Evolutionary conservation across 2,888 invertebrate genomes (phyloP).

Genomic region (Drosophila parthenogenetica): DNA sequence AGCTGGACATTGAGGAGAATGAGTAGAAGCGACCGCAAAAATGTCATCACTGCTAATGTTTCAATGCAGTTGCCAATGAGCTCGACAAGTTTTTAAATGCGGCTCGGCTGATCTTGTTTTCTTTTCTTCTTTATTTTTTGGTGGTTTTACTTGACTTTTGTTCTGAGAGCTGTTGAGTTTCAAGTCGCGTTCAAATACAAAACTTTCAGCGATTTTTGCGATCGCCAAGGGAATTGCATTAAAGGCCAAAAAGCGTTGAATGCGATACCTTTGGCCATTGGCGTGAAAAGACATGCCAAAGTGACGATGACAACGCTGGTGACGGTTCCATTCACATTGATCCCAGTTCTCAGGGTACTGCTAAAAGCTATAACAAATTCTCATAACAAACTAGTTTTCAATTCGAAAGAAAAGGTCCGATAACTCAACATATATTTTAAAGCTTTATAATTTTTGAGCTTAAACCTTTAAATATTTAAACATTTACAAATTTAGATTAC

Average conservation of each 20-base stretch:
- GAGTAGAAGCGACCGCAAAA: conserved; percentile 74
- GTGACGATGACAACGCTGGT: conserved; percentile 51
- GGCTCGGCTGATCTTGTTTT: conserved; percentile 62
- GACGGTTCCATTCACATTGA: conserved; percentile 48
- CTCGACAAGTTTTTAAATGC: conserved; percentile 47
- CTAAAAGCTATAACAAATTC: no score
- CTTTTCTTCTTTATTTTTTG: conserved; percentile 7
- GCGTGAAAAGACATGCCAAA: conserved; percentile 76
- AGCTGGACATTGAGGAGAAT: conserved; percentile 2
- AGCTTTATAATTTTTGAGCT: no score
- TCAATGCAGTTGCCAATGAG: conserved; percentile 77
- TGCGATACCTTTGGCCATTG: conserved; percentile 79
- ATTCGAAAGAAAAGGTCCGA: neutral
- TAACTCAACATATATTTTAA: neutral
- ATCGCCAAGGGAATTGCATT: conserved; percentile 67
- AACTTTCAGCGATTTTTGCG: conserved; percentile 67
- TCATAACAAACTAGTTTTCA: no score
- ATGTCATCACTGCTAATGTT: conserved; percentile 84
- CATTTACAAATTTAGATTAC: no score
- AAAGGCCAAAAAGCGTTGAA: conserved; percentile 72
- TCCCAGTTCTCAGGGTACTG: neutral
- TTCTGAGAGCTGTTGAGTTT: conserved; percentile 45
- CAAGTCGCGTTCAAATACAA: conserved; percentile 66
- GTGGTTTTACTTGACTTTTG: conserved; percentile 2
- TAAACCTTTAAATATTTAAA: no score